Evolutionary conservation across 2,888 invertebrate genomes (phyloP).

Genomic region (Minunthozetes semirufus): DNA sequence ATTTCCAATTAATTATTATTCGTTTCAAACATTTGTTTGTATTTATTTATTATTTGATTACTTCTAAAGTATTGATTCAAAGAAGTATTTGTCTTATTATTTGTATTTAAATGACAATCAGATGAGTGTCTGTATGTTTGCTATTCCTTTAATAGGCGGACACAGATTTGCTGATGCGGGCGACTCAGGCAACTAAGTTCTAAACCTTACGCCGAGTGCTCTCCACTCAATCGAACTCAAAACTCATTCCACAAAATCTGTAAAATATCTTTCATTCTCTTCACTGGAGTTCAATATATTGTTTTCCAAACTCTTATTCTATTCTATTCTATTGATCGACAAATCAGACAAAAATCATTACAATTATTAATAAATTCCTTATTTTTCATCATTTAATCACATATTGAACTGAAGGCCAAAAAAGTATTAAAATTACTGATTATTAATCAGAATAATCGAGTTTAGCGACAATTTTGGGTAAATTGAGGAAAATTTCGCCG

Average conservation of each 20-base stretch:
- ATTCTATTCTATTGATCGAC: not conserved
- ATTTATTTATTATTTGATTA: not conserved
- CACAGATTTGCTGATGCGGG: constrained; percentile 34
- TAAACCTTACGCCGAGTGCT: not conserved
- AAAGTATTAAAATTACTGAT: too few species aligned
- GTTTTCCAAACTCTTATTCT: not conserved
- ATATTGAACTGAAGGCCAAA: too few species aligned
- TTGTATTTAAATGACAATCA: not conserved
- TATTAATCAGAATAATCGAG: too few species aligned
- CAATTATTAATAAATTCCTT: too few species aligned
- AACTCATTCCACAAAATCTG: not conserved
- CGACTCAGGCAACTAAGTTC: constrained; percentile 37
- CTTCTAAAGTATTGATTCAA: not conserved
- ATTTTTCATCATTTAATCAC: too few species aligned
- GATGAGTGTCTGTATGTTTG: not conserved
- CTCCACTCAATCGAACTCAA: not conserved
- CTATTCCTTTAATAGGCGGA: constrained; percentile 27
- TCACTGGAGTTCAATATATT: not conserved
- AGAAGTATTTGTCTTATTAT: not conserved
- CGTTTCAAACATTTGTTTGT: not conserved
- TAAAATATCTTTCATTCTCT: not conserved
- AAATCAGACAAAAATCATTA: too few species aligned
- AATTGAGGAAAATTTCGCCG: too few species aligned
- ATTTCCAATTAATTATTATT: not conserved
- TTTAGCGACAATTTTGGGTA: too few species aligned